These are phyloP conservation scores for Melolontha melolontha DNA, from an alignment of 2,888 invertebrate genomes.

Conservation along the genomic window DNA sequence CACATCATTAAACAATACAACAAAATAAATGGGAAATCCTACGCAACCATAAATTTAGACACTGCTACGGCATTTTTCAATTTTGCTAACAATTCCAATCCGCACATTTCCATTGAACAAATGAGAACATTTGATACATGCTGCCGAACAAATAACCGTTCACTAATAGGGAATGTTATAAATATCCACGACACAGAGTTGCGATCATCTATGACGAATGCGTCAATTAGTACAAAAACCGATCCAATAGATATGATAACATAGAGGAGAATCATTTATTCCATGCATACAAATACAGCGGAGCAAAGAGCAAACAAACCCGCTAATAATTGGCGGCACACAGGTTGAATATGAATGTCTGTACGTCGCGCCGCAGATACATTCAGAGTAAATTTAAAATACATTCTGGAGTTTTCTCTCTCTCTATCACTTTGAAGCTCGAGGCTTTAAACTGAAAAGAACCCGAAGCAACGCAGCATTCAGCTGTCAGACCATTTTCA, in stretches of 20 bases:
- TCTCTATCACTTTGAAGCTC: conserved; percentile 19
- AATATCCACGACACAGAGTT: conserved; percentile 30
- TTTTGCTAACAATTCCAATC: conserved; percentile 8
- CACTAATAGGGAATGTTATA: conserved; percentile 32
- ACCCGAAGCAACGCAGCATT: conserved; percentile 54
- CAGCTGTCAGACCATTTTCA: conserved; percentile 66
- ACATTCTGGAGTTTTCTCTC: conserved; percentile 43
- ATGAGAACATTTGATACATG: conserved; percentile 26
- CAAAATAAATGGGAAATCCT: no score
- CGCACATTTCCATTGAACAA: conserved; percentile 13
- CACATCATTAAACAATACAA: no score
- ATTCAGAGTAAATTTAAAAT: conserved; percentile 52
- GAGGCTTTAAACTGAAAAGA: conserved; percentile 49
- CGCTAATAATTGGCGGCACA: conserved; percentile 63
- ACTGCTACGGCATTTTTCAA: conserved; percentile 19
- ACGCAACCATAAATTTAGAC: background rate
- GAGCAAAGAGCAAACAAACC: conserved; percentile 62
- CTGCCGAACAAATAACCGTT: conserved; percentile 30
- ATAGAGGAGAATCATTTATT: conserved; percentile 61
- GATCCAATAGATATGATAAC: conserved; percentile 50
- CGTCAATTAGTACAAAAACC: conserved; percentile 48
- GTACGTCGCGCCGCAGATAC: conserved; percentile 47
- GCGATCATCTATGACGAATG: conserved; percentile 43
- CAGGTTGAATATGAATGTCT: conserved; percentile 58
- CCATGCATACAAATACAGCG: conserved; percentile 65